Evolutionary conservation across 2,113 vertebrate species (phyloP), one percentile per base, ranked within the genome.

Genomic region (Leucosticte australis): DNA sequence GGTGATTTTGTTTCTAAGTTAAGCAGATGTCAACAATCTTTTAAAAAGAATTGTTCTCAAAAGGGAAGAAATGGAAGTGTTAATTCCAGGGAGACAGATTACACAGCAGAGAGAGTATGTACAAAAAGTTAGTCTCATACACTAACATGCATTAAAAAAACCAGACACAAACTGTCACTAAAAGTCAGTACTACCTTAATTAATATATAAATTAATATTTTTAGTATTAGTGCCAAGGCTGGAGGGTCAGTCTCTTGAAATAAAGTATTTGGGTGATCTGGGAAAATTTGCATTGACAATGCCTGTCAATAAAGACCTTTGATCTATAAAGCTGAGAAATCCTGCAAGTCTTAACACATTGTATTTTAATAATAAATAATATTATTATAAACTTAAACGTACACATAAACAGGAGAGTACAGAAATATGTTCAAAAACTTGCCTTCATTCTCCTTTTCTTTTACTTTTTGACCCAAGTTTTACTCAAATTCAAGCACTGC

Each of bases 241-340:
- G 68, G 39, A 90, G 90, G 46, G 71, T 83, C 87, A 83, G 46
- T n/a, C 27, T 63, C 53, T 67, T 77, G 50, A 95, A 92, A 85
- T 46, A 68, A 87, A 86, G 46, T 55, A 82, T 81, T 91, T 3
- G 1, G 49, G 24, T 91, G 37, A 81, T 71, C 53, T 83, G 35
- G 39, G 30, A 81, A 89, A 87, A 71, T 84, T 73, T 75, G 31
- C 73, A 79, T 71, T 82, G 77, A 78, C 81, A 47, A 16, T n/a
- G 46, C 31, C 20, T 74, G 71, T 81, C 59, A 67, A 67, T 90
- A 90, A 79, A 73, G 28, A 64, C 6, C n/a, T 92, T 68, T 89
- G 59, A 82, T 79, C 49, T 42, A 73, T 26, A 39, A 64, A 50
- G 35, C 53, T 83, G 74, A 82, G 62, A 84, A 89, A 94, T 73